Conservation (phyloP, 2,797 vertebrate species). For the Epinephelus awoara region DNA sequence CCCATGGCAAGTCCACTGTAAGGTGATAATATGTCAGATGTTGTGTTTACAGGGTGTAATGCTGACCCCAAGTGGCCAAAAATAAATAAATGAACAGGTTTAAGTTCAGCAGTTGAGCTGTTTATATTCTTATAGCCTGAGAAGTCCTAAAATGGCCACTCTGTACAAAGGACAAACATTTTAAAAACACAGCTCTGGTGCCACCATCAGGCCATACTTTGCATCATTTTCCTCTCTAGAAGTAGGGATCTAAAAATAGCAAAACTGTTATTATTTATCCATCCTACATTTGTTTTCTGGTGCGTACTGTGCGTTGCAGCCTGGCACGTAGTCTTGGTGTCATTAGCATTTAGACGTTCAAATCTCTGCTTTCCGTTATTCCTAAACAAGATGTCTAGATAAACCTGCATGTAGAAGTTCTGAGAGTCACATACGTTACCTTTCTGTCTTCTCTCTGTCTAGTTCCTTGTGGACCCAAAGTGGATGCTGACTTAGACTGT, state of each 20-base stretch:
- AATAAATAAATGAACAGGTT: too few relatives aligned
- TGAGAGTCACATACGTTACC: neutral
- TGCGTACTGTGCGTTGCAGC: neutral
- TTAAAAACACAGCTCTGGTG: too few relatives aligned
- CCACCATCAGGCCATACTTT: too few relatives aligned
- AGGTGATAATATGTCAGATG: too few relatives aligned
- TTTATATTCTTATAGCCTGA: too few relatives aligned
- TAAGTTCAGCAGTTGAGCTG: too few relatives aligned
- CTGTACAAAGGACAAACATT: too few relatives aligned
- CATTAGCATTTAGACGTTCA: neutral
- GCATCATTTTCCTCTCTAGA: too few relatives aligned
- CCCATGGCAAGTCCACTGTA: too few relatives aligned
- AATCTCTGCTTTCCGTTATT: neutral
- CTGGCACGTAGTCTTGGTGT: neutral
- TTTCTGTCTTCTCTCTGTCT: constrained; percentile 7
- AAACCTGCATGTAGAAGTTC: neutral
- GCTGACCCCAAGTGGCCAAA: too few relatives aligned
- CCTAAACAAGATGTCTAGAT: neutral
- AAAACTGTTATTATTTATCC: neutral
- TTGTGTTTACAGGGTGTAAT: too few relatives aligned
- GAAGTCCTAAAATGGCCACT: too few relatives aligned
- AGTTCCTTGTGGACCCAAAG: constrained; percentile 86
- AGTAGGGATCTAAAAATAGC: neutral
- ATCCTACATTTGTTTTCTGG: constrained; percentile 2
- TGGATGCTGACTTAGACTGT: constrained; percentile 73